phyloP scores from a whole-genome alignment of 2,113 vertebrate species.

The Eidolon helvum region DNA sequence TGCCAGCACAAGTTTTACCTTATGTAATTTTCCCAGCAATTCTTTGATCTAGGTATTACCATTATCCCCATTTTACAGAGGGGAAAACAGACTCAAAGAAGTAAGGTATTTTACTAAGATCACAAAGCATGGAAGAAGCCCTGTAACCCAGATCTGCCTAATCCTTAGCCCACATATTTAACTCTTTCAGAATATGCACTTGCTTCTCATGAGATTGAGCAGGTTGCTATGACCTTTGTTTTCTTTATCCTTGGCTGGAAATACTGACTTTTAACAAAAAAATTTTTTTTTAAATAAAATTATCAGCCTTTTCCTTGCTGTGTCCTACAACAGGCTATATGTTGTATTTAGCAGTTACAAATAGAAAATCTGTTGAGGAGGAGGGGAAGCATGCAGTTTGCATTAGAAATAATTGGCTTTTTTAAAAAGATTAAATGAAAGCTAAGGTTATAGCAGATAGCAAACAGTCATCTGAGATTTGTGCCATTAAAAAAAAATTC shows the following conservation, averaged over 20 bases:
- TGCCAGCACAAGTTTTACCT: not conserved
- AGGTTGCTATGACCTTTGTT: not conserved
- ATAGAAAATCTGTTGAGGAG: not conserved
- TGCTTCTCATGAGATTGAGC: not conserved
- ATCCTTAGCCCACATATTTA: not conserved
- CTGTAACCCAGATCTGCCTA: not conserved
- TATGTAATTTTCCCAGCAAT: not conserved
- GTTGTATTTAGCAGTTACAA: conserved; percentile 18
- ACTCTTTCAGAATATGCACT: not conserved
- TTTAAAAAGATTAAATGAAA: conserved; percentile 32
- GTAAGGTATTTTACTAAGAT: not conserved
- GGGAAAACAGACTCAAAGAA: not conserved
- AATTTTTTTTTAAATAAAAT: not conserved
- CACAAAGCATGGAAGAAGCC: not conserved
- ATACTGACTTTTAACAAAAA: not conserved
- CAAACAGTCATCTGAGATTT: conserved; percentile 54
- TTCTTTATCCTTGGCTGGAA: not conserved
- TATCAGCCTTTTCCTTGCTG: not conserved
- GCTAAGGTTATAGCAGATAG: conserved; percentile 46
- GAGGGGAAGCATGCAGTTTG: not conserved
- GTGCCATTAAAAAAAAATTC: conserved; percentile 41
- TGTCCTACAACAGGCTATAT: not conserved
- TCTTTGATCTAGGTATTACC: not conserved
- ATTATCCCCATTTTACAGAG: not conserved
- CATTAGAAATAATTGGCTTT: conserved; percentile 31